Base-by-base conservation (phyloP, 2,113 vertebrate genomes). In the Xenotilapia flavipinnis region DNA sequence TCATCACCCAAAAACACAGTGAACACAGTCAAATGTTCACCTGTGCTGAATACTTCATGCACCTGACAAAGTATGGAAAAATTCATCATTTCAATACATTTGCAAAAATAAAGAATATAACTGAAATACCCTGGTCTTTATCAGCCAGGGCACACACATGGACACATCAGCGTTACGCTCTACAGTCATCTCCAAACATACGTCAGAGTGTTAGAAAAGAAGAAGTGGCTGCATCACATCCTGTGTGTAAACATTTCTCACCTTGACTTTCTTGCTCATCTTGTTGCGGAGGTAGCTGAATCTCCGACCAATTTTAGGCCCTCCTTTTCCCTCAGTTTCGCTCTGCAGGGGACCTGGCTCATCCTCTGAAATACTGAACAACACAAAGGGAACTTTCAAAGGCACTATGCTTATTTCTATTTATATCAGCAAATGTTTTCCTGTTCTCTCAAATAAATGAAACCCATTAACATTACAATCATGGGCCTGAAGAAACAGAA, bases 241-340 rank as follows among this genome's bases (percentile, higher is more conserved):
- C 40, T 1, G 21, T 73, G 14, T 38, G 14, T 12, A 2, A 47
- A 7, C 31, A 21, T 12, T 13, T 53, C 92, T 96, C 91, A 98
- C 98, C 96, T 97, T 98, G 91, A 94, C 97, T 90, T 98, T 99
- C 91, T 98, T 99, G 86, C 96, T 98, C 97, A 99, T 99, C 95
- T 99, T 99, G 94, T 96, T 98, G 95, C 93, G 98, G 94, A 99
- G 97, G 96, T 98, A 99, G 96, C 98, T 99, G 96, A 99, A 98
- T 1, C 98, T 98, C 23, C 98, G 97, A 83, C 97, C 98, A 90
- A 99, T 98, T 95, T 97, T 98, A 9, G 98, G 98, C 31, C 91
- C 97, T 86, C 96, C 93, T 94, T 97, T 98, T 89, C 96, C 97
- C 87, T 98, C 97, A 2, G 87, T 89, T 68, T 97, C 96, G 51